Base-by-base conservation (phyloP, 2,797 vertebrate species). In the Emys orbicularis region DNA sequence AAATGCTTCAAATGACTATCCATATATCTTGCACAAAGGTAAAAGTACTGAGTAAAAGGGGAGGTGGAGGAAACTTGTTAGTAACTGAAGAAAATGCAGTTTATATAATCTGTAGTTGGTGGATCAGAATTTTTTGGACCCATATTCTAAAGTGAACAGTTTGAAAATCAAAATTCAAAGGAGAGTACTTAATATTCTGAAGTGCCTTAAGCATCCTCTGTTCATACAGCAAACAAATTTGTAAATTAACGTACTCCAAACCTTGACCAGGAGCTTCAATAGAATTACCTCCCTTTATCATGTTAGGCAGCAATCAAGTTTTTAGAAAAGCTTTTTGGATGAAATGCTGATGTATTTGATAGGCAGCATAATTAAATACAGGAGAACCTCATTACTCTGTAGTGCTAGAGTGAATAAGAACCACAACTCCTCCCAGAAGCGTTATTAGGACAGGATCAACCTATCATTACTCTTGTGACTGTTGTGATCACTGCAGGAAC, bases 91-190 rank as follows among this genome's bases (percentile, higher is more conserved):
- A 7, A 31, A 49, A 80, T 12, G 10, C 1, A 44, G 56, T 57
- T 34, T 54, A 56, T 4, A 2, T 4, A 2, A 12, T 41, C 47
- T 44, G 16, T 8, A 12, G n/a, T 56, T 27, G 81, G 37, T 56
- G 18, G 76, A 72, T 81, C 34, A 34, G 18, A 37, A 21, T 84
- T 37, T 6, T 3, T 56, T 1, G 90, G 68, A 74, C 29, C 74
- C 47, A 2, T 18, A 54, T 47, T 29, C 79, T 74, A 65, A 56
- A 2, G 59, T 0, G 3, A 37, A 4, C 1, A 25, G 34, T 23
- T 68, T 44, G 6, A 49, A 77, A 77, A 77, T 13, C 74, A 77
- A 27, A 49, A 77, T 49, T 77, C 7, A 47, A 49, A 44, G 15
- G 44, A 29, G 29, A 76, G 27, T 76, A 77, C 12, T 49, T 27